These are phyloP conservation scores for Rhagologus leucostigma DNA, from an alignment of 2,113 vertebrate species.

Conservation along the genomic window DNA sequence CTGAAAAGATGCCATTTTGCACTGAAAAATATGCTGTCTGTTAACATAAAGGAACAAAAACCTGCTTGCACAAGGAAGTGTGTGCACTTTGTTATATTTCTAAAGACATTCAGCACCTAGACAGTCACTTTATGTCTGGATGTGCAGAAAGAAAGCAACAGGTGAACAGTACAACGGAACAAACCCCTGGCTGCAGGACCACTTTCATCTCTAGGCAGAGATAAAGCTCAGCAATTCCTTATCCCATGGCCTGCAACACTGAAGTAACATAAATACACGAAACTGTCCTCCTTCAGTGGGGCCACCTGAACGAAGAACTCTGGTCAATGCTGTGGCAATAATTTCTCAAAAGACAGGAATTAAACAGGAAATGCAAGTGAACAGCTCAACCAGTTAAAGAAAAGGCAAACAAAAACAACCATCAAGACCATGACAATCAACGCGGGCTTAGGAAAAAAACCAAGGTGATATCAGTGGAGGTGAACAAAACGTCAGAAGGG, in stretches of 20 bases:
- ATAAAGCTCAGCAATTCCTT: not conserved
- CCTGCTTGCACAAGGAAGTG: not conserved
- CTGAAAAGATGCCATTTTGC: not conserved
- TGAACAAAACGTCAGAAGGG: not conserved
- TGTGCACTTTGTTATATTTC: not conserved
- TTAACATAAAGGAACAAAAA: conserved; percentile 10
- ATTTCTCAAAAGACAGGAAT: not conserved
- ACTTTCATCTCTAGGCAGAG: not conserved
- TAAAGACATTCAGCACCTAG: not conserved
- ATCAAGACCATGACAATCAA: not conserved
- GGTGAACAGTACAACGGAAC: not conserved
- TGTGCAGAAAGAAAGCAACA: not conserved
- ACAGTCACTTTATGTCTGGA: not conserved
- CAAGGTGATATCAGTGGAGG: accelerated
- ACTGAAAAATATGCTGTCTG: conserved; percentile 34
- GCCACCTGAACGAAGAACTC: not conserved
- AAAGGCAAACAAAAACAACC: not conserved
- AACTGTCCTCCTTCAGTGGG: not conserved
- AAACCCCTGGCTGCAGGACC: not conserved
- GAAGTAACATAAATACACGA: not conserved
- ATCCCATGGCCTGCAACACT: not conserved
- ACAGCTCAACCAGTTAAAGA: not conserved
- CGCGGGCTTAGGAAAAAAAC: accelerated
- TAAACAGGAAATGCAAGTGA: not conserved
- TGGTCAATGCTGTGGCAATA: not conserved